A percentile compares a stretch with the other conserved stretches of the same genome.
phyloP scores from a whole-genome alignment of 2,797 vertebrate genomes.

The Mastacembelus armatus region DNA sequence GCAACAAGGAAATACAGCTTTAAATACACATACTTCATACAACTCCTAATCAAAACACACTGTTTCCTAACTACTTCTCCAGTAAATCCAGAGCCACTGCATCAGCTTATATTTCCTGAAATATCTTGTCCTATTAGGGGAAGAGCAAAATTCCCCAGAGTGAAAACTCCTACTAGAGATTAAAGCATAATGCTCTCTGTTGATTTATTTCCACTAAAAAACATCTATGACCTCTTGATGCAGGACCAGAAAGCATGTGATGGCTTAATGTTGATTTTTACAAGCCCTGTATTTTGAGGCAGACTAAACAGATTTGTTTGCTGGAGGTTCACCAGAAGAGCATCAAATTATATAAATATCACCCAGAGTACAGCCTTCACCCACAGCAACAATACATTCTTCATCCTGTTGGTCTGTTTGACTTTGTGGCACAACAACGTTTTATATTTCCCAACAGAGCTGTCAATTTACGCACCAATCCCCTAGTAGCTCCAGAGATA shows the following conservation, averaged over 20 bases:
- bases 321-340: neutral
- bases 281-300: slow-evolving; percentile 1
- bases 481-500: too few species aligned
- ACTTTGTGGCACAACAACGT: neutral
- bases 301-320: slow-evolving; percentile 11
- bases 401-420: neutral
- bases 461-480: slow-evolving; percentile 17
- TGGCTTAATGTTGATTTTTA: neutral
- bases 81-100: slow-evolving; percentile 2
- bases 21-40: neutral
- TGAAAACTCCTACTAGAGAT: slow-evolving; percentile 19
- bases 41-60: slow-evolving; percentile 6
- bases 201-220: slow-evolving; percentile 25
- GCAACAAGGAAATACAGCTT: neutral
- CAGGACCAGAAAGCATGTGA: slow-evolving; percentile 3
- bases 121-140: slow-evolving; percentile 26
- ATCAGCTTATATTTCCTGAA: slow-evolving; percentile 16
- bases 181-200: slow-evolving; percentile 22
- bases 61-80: slow-evolving; percentile 7
- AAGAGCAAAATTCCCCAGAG: slow-evolving; percentile 19
- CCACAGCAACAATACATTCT: neutral
- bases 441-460: neutral
- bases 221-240: slow-evolving; percentile 16
- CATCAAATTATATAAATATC: neutral
- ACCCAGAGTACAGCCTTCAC: neutral